phyloP scores from a whole-genome alignment of 2,113 vertebrate species.

The Leuciscus idus region DNA sequence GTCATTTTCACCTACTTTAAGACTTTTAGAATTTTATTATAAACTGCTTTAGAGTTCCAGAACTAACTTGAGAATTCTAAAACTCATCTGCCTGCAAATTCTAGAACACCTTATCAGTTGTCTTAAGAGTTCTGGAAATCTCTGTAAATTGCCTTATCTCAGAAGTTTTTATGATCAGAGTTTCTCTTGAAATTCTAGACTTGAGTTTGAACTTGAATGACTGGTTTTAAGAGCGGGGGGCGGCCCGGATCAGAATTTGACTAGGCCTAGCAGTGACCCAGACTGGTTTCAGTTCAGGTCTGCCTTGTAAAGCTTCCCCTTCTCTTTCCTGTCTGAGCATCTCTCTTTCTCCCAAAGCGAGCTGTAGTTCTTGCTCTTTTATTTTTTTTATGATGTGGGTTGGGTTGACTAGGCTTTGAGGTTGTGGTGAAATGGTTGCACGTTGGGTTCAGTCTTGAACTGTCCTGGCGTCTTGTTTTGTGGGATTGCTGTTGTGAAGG shows the following conservation, averaged over 20 bases:
- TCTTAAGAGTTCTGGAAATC: neutral
- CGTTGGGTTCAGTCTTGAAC: neutral
- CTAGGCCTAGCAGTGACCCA: conserved; percentile 17
- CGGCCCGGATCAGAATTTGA: neutral
- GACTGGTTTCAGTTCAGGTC: conserved; percentile 38
- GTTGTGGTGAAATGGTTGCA: conserved; percentile 25
- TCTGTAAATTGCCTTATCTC: neutral
- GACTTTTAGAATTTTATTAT: neutral
- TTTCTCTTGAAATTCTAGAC: neutral
- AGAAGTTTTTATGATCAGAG: neutral
- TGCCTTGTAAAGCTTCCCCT: conserved; percentile 18
- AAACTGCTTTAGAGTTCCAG: neutral
- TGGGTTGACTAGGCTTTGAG: conserved; percentile 28
- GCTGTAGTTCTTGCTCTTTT: neutral
- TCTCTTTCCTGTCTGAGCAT: conserved; percentile 6
- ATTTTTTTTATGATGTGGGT: conserved; percentile 23
- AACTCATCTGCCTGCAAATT: neutral
- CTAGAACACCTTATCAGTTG: no score
- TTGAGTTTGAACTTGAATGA: neutral
- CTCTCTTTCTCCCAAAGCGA: neutral
- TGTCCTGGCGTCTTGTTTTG: conserved; percentile 21
- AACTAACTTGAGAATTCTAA: neutral
- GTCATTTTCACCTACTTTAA: neutral
- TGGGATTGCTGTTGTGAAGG: neutral
- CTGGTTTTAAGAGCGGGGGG: neutral